Evolutionary conservation across 1,140 invertebrate species (phyloP), one percentile per base, ranked within the genome.

Genomic region (Chrysoperla carnea): DNA sequence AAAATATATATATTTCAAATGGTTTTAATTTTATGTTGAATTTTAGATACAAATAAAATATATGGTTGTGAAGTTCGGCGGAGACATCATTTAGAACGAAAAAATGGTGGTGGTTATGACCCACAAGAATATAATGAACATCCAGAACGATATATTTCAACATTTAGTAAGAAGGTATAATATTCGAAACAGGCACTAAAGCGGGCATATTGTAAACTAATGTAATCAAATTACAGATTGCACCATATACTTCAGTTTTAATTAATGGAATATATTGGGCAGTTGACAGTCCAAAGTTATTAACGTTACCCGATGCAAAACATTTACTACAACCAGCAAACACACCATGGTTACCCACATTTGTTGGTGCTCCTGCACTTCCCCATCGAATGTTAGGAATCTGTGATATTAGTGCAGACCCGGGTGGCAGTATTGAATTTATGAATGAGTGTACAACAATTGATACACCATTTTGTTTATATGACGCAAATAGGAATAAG

Each of bases 381-480:
- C 92, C 93, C 0, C 91, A 96, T 60, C 67, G 82, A 50, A 84
- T 87, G 76, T 60, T 90, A 44, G 85, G 78, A 6, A 93, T 99
- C 54, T 99, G 94, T 61, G 95, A 99, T 59, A 98, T 99, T 52
- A 94, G 89, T 4, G 95, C 95, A 2, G 96, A 99, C 68, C 95
- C 95, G 1, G 94, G 94, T 11, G 56, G 56, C 28, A 97, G 92
- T 14, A 97, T 99, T 44, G 95, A 99, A 66, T 99, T 99, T 55
- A 98, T 99, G 94, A 93, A 94, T 53, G 94, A 99, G 57, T 99
- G 94, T 54, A 99, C 96, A 0, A 99, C 94, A 0, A 99, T 99
- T 40, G 95, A 99, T 56, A 95, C 88, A 11, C 95, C 95, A 0
- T 99, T 99, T 62, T 96, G 89, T 60, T 70, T 99, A 1, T 99